A percentile compares a stretch with the other conserved stretches of the same genome.
These are phyloP conservation scores for Clunio marinus DNA, from an alignment of 2,888 invertebrate genomes.

Conservation along the genomic window DNA sequence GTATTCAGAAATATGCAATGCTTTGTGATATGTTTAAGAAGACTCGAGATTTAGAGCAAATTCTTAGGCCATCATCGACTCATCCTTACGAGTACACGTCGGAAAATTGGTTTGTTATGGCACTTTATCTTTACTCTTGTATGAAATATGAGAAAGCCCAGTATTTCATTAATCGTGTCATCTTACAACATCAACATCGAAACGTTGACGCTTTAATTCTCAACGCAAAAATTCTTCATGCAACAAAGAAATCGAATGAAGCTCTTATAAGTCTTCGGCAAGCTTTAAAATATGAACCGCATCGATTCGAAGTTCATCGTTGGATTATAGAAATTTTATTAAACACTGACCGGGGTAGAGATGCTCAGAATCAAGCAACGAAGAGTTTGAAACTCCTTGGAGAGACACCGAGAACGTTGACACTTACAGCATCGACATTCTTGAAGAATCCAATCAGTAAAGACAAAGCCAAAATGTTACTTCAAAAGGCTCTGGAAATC, in stretches of 20 bases:
- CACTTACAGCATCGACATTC: constrained; percentile 69
- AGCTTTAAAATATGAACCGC: constrained; percentile 46
- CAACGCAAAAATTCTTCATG: constrained; percentile 57
- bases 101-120: constrained; percentile 73
- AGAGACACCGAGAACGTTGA: constrained; percentile 66
- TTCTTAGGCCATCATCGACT: constrained; percentile 51
- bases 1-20: constrained; percentile 64
- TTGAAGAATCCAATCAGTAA: constrained; percentile 58
- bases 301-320: constrained; percentile 64
- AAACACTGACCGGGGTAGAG: constrained; percentile 62
- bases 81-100: constrained; percentile 54
- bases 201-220: constrained; percentile 70
- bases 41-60: constrained; percentile 59
- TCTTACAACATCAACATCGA: constrained; percentile 56
- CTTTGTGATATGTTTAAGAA: constrained; percentile 59
- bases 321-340: constrained; percentile 73
- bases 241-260: constrained; percentile 46
- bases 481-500: constrained; percentile 67
- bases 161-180: constrained; percentile 69
- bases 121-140: constrained; percentile 49
- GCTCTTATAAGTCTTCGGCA: constrained; percentile 46
- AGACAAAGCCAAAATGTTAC: constrained; percentile 61
- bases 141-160: constrained; percentile 63
- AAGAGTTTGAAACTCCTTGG: constrained; percentile 68
- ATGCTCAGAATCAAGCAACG: constrained; percentile 68